Conservation (phyloP, 2,888 invertebrate species). For the Luffia ferchaultella region DNA sequence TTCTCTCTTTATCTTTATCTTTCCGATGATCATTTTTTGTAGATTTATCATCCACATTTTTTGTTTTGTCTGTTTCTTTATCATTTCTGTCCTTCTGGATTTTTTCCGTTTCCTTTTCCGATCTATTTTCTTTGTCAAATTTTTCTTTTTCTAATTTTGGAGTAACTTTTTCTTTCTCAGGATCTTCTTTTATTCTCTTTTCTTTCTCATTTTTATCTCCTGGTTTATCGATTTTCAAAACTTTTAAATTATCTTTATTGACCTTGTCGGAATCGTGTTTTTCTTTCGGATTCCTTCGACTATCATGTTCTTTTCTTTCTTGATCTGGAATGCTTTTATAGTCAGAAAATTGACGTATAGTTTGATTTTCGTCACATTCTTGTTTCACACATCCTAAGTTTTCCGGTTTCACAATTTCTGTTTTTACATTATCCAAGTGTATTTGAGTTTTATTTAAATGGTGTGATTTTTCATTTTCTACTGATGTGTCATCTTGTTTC, state of each 20-base stretch:
- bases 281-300: conserved; percentile 41
- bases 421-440: neutral
- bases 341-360: neutral
- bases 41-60: conserved; percentile 40
- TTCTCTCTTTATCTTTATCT: conserved; percentile 48
- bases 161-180: conserved; percentile 28
- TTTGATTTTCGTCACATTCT: neutral
- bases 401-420: neutral
- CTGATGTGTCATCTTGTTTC: neutral
- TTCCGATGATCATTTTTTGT: conserved; percentile 57
- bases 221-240: conserved; percentile 25
- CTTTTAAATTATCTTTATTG: conserved; percentile 20
- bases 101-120: conserved; percentile 21
- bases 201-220: conserved; percentile 38
- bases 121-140: conserved; percentile 23
- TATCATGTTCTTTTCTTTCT: conserved; percentile 14
- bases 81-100: conserved; percentile 18
- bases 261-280: conserved; percentile 39
- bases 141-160: conserved; percentile 29
- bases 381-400: neutral
- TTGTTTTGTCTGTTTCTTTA: conserved; percentile 21
- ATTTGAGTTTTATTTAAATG: neutral
- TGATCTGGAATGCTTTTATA: neutral
- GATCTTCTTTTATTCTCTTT: conserved; percentile 30
- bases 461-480: neutral